Conservation (phyloP, 2,113 vertebrate genomes). For the Argyrosomus japonicus region DNA sequence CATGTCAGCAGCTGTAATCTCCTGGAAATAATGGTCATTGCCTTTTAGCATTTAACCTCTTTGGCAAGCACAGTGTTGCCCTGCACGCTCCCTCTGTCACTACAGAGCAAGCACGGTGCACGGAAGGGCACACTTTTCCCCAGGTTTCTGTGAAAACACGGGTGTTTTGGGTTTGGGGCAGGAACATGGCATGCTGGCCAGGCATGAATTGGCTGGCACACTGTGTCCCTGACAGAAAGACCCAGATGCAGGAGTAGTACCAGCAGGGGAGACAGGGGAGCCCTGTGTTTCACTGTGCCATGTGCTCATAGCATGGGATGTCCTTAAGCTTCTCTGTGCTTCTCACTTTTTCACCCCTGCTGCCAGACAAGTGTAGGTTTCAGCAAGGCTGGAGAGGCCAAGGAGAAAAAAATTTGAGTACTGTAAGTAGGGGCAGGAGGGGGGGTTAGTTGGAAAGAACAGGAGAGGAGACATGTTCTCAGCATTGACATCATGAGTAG, state of each 20-base stretch:
- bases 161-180: constrained; percentile 28
- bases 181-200: constrained; percentile 33
- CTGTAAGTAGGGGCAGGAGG: not conserved
- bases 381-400: not conserved
- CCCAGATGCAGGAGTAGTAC: constrained; percentile 33
- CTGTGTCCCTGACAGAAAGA: constrained; percentile 52
- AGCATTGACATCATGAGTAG: constrained; percentile 37
- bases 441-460: not conserved
- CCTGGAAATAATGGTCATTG: constrained; percentile 21
- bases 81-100: constrained; percentile 8
- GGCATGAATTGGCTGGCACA: constrained; percentile 54
- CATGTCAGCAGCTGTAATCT: not conserved
- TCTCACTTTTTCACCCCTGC: constrained; percentile 10
- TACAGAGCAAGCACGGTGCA: constrained; percentile 19
- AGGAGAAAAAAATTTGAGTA: not conserved
- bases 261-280: constrained; percentile 22
- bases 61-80: constrained; percentile 23
- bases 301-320: constrained; percentile 48
- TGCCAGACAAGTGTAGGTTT: constrained; percentile 28
- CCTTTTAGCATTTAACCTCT: constrained; percentile 43
- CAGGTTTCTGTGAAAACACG: constrained; percentile 46
- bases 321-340: constrained; percentile 21
- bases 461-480: constrained; percentile 29
- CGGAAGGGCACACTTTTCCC: constrained; percentile 17
- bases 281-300: constrained; percentile 31